Evolutionary conservation across 2,113 vertebrate species (phyloP), one percentile per base, ranked within the genome.

Genomic region (Aegypius monachus): DNA sequence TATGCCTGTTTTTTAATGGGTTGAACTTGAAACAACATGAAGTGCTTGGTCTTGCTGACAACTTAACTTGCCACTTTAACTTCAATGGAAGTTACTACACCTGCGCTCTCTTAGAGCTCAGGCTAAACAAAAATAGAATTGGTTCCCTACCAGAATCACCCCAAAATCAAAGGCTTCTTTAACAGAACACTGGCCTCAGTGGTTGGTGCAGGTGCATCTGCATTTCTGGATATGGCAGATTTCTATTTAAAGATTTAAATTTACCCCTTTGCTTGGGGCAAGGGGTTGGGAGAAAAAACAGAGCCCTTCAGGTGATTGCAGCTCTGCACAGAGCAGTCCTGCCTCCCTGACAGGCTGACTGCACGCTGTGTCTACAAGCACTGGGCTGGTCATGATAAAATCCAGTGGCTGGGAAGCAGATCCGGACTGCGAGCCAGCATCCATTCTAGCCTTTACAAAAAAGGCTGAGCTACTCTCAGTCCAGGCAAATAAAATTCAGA

Each of bases 371-470:
- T 26, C 43, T 72, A 31, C 19, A 29, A 56, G 52, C 34, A 58
- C 3, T 4, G 13, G 36, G 17, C 18, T 6, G 2, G 12, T n/a
- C 56, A 61, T 9, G 42, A 31, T 27, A 52, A 61, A 74, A 87
- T 13, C 25, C 40, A 26, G 13, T n/a, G 40, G 32, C 63, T 38
- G 42, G 19, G 16, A 93, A 86, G 34, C 16, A 78, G 31, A 67
- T 50, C 21, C 3, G 0, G 26, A 62, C 32, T 2, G 3, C 1
- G 0, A 81, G 50, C 7, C 47, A 66, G 47, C 20, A 36, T 43
- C 45, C 13, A 78, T 66, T 72, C 43, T 9, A 65, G 36, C 11
- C 12, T 52, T 65, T 48, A 45, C 23, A 75, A 68, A 88, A 86
- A 47, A 70, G 11, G 12, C 27, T 86, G 29, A 31, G 50, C 36